Percentiles rank a stretch among this genome's conserved stretches.
Conservation (phyloP, 2,888 invertebrate genomes). For the Hemithea aestivaria region DNA sequence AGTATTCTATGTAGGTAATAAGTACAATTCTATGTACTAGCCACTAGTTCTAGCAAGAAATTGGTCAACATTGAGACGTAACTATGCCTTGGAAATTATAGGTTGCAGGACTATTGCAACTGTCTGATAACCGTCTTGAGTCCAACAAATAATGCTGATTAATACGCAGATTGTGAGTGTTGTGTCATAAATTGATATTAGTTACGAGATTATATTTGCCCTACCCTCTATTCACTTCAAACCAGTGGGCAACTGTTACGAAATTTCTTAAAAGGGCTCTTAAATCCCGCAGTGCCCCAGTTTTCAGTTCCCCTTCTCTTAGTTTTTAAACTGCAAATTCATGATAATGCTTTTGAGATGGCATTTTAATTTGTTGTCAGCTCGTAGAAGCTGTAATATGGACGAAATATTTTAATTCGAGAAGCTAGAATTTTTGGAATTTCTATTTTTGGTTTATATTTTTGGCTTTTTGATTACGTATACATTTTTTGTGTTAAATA, state of each 20-base stretch:
- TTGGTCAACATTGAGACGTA: conserved; percentile 34
- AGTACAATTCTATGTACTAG: too few relatives aligned
- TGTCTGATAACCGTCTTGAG: conserved; percentile 27
- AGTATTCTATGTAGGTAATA: too few relatives aligned
- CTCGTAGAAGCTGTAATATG: too few relatives aligned
- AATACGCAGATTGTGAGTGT: conserved; percentile 15
- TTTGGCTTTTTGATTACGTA: too few relatives aligned
- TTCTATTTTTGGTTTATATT: too few relatives aligned
- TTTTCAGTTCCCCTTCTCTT: neutral
- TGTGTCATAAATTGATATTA: conserved; percentile 7
- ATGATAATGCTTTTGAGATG: too few relatives aligned
- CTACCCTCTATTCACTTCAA: conserved; percentile 1
- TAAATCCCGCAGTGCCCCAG: conserved; percentile 10
- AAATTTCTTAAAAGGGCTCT: conserved; percentile 10
- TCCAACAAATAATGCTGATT: conserved; percentile 25
- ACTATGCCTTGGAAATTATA: conserved; percentile 40
- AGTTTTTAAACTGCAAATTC: too few relatives aligned
- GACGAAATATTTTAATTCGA: too few relatives aligned
- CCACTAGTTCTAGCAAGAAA: conserved; percentile 4
- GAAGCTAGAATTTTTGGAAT: too few relatives aligned
- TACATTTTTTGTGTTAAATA: too few relatives aligned
- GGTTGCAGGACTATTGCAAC: conserved; percentile 31
- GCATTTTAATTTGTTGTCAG: too few relatives aligned
- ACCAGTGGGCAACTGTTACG: conserved; percentile 5
- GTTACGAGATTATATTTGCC: neutral